Evolutionary conservation across 2,888 invertebrate genomes (phyloP).

Genomic region (Acrobasis consociella): DNA sequence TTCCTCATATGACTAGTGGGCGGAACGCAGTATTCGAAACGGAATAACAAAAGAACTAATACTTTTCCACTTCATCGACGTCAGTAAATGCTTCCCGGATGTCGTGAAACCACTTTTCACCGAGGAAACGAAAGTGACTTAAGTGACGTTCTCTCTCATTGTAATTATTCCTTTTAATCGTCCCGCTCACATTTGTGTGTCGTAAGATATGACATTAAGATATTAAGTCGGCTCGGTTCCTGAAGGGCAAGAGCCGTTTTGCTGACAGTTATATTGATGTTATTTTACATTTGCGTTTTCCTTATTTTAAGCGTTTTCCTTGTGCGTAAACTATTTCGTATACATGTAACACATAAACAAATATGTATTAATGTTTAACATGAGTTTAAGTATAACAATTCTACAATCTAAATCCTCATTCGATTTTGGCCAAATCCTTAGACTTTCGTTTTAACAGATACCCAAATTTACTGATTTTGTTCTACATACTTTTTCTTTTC

Average conservation of each 20-base stretch:
- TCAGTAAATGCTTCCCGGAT: slow-evolving; percentile 41
- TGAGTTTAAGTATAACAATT: no score
- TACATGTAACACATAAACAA: background rate
- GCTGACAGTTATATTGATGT: background rate
- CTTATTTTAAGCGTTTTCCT: background rate
- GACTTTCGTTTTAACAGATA: no score
- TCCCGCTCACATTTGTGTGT: slow-evolving; percentile 6
- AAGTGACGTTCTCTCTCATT: slow-evolving; percentile 30
- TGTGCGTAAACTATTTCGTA: background rate
- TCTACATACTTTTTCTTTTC: no score
- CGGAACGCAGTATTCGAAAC: slow-evolving; percentile 18
- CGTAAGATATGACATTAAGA: slow-evolving; percentile 7
- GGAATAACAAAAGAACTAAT: slow-evolving; percentile 36
- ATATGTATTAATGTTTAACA: background rate
- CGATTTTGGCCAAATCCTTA: no score
- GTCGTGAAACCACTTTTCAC: slow-evolving; percentile 39
- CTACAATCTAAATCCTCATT: no score
- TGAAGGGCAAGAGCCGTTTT: slow-evolving; percentile 17
- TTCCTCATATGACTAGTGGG: slow-evolving; percentile 7
- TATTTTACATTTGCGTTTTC: background rate
- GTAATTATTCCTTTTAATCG: slow-evolving; percentile 5
- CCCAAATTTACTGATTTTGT: no score
- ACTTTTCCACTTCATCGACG: slow-evolving; percentile 32
- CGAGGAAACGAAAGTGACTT: slow-evolving; percentile 45
- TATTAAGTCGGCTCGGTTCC: background rate